These are phyloP conservation scores for Gymnoscelis rufifasciata DNA, from an alignment of 2,888 invertebrate genomes.

Conservation along the genomic window DNA sequence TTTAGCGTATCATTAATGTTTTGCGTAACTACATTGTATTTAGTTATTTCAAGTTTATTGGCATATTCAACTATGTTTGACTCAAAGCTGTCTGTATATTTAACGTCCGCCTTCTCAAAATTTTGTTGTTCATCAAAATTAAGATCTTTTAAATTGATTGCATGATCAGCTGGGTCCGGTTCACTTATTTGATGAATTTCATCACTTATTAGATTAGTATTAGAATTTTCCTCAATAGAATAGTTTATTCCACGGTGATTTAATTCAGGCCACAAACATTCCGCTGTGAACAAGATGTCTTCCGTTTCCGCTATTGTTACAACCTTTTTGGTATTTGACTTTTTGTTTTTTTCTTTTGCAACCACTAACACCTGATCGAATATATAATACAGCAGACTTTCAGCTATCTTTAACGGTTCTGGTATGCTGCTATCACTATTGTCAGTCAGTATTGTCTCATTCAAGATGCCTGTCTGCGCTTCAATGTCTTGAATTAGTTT, in stretches of 20 bases:
- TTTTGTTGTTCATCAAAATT: no score
- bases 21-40: no score
- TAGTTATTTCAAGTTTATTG: no score
- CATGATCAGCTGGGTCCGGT: no score
- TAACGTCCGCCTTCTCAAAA: no score
- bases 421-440: slow-evolving; percentile 42
- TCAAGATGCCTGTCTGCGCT: slow-evolving; percentile 35
- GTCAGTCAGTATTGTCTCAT: slow-evolving; percentile 51
- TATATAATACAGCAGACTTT: slow-evolving; percentile 60
- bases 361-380: slow-evolving; percentile 50
- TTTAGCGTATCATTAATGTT: no score
- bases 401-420: slow-evolving; percentile 46
- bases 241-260: slow-evolving; percentile 6
- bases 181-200: no score
- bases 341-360: slow-evolving; percentile 39
- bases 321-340: slow-evolving; percentile 42
- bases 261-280: slow-evolving; percentile 37
- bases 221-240: background rate
- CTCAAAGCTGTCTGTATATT: no score
- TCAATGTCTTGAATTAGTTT: slow-evolving; percentile 56
- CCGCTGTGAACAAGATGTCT: slow-evolving; percentile 61
- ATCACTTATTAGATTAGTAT: background rate
- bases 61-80: no score
- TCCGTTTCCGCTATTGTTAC: slow-evolving; percentile 62
- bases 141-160: no score